Base-by-base conservation (phyloP, 2,113 vertebrate genomes). In the Corynorhinus townsendii region DNA sequence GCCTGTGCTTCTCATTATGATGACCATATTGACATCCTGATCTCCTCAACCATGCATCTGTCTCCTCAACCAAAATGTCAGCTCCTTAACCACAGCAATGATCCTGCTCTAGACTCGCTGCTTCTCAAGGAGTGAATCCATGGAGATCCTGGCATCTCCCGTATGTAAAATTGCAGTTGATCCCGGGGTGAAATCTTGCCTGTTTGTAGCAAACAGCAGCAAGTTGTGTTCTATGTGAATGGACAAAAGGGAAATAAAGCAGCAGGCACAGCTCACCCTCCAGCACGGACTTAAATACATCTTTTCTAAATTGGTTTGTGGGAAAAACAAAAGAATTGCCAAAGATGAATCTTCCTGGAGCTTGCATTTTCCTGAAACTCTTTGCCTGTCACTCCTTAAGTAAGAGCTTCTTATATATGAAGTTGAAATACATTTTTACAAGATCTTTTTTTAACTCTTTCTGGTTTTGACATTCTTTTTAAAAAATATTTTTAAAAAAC, bases 401-500 rank as follows among this genome's bases (percentile, higher is more conserved):
- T 14, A 86, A 79, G 30, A 56, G 8, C 0, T 77, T 92, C 28
- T 95, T 88, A 20, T 47, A 87, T 52, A 59, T 40, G 84, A 94
- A 95, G 90, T 49, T 84, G 45, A 84, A 92, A 77, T 95, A 33
- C 33, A 47, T 71, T 86, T 95, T 94, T 40, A 79, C 6, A 72
- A 69, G 54, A 0, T 22, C 62, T 2, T 90, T 19, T 24, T 79
- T 56, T 73, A 40, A 66, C 7, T 49, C 43, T 92, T 89, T 85
- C n/a, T 81, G 45, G 56, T 64, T 33, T 83, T 83, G 56, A 45
- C 38, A 20, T 83, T 64, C 30, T n/a, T 76, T 76, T 33, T 33
- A 11, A 28, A 56, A 56, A 62, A 56, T 49, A 54, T 54, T 7
- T 54, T 54, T 20, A 20, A 54, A 54, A 54, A 20, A 19, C 1